Percentiles rank a stretch among this genome's conserved stretches.
These are phyloP conservation scores for Catharus fuscescens DNA, from an alignment of 2,113 vertebrate species.

Conservation along the genomic window DNA sequence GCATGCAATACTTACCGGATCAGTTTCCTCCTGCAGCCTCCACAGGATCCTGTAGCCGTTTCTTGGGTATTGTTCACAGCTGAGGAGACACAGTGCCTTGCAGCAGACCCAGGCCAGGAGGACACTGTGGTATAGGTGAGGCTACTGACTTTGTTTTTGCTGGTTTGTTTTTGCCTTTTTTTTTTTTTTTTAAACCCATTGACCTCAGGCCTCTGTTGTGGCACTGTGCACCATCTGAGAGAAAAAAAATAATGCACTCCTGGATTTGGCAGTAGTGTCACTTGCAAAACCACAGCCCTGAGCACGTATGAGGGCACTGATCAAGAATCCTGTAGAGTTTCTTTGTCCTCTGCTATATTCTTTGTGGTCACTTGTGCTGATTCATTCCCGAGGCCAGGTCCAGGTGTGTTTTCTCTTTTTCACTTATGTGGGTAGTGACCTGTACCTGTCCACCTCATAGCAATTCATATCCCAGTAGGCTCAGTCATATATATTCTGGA, in stretches of 20 bases:
- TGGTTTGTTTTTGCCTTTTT: not conserved
- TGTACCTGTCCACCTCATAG: not conserved
- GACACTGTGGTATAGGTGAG: not conserved
- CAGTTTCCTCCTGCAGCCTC: slow-evolving; percentile 27
- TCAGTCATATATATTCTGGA: not conserved
- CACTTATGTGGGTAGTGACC: not conserved
- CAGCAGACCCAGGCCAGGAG: not conserved
- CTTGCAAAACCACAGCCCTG: not conserved
- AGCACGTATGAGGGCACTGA: not conserved
- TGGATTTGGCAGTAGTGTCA: not conserved
- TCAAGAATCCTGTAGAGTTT: not conserved
- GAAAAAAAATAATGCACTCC: not conserved
- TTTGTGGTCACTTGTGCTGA: not conserved
- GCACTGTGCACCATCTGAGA: not conserved
- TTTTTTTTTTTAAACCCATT: not conserved
- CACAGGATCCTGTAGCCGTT: not conserved
- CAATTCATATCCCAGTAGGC: fast-evolving
- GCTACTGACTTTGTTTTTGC: not conserved
- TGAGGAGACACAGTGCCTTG: slow-evolving; percentile 10
- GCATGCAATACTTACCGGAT: slow-evolving; percentile 60
- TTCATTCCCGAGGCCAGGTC: not conserved
- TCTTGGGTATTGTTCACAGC: slow-evolving; percentile 12
- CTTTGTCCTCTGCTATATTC: not conserved
- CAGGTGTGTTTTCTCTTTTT: not conserved
- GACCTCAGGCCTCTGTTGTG: not conserved